Evolutionary conservation across 2,113 vertebrate species (phyloP), one percentile per base, ranked within the genome.

Genomic region (Cinclus mexicanus): DNA sequence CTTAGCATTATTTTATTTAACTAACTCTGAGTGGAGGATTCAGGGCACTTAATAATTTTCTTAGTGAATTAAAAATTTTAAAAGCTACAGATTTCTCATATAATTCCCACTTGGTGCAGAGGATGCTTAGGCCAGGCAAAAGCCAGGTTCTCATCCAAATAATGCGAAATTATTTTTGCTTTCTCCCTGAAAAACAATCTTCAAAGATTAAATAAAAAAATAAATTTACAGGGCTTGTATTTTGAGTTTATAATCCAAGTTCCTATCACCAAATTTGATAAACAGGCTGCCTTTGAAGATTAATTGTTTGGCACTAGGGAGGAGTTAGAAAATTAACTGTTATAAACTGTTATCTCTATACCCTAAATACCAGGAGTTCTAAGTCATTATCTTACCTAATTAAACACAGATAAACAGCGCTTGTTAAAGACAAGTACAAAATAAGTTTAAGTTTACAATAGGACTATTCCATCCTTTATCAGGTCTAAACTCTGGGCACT

Each of bases 371-470:
- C 74, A 84, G 37, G 41, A 93, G 37, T 55, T 87, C 72, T 35
- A 91, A 74, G 25, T 67, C 59, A 94, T 91, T 87, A 95, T 52
- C 55, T 70, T 44, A 26, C 24, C 81, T 87, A 93, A 95, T 87
- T 84, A 94, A 91, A 71, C 37, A 64, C 2, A 44, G 37, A 69
- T 44, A 80, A 81, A 64, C n/a, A n/a, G 41, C 15, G n/a, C 37
- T 83, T 47, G 39, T 42, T 77, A 80, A 79, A 88, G 75, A 47
- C 47, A 85, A 82, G 87, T 10, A 12, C 33, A 82, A 86, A 87
- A 6, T 11, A 72, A 60, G 10, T 56, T 76, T 46, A 78, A 59
- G 56, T 91, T 90, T 20, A 50, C 2, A 10, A 78, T 0, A 67
- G 56, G 11, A 3, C 6, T 28, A 4, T 23, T 63, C 22, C 22